These are phyloP conservation scores for Hylia prasina DNA, from an alignment of 2,113 vertebrate genomes.

Conservation along the genomic window DNA sequence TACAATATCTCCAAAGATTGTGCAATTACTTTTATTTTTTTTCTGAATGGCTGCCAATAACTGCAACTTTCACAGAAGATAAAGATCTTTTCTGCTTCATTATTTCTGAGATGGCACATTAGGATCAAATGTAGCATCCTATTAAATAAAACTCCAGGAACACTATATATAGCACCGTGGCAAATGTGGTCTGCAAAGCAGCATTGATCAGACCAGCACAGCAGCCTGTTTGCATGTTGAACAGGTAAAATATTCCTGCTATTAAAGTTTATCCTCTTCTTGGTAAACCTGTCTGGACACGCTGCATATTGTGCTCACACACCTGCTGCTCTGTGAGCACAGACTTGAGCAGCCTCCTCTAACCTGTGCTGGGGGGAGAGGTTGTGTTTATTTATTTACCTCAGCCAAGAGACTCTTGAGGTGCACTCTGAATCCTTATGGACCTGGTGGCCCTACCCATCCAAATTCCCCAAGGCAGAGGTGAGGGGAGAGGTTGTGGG, in stretches of 20 bases:
- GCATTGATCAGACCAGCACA: conserved; percentile 62
- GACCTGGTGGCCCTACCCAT: rapidly evolving
- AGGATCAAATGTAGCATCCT: conserved; percentile 71
- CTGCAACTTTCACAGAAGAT: conserved; percentile 72
- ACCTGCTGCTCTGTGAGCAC: rapidly evolving
- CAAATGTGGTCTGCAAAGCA: conserved; percentile 55
- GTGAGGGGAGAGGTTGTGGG: not conserved
- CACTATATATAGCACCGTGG: conserved; percentile 65
- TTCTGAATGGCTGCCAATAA: conserved; percentile 72
- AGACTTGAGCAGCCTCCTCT: not conserved
- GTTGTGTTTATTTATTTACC: not conserved
- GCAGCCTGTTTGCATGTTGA: conserved; percentile 54
- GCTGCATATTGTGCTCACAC: not conserved
- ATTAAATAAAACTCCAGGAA: conserved; percentile 72
- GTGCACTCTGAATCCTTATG: not conserved
- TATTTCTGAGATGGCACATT: conserved; percentile 73
- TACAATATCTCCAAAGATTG: conserved; percentile 63
- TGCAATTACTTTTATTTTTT: conserved; percentile 71
- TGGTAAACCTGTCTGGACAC: not conserved
- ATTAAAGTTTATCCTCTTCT: conserved; percentile 29
- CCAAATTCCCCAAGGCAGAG: not conserved
- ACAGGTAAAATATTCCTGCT: conserved; percentile 49
- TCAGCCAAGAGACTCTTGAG: not conserved
- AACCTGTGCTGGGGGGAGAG: not conserved
- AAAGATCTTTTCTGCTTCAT: conserved; percentile 75